Evolutionary conservation across 1,140 invertebrate species (phyloP).

Genomic region (Physella acuta): DNA sequence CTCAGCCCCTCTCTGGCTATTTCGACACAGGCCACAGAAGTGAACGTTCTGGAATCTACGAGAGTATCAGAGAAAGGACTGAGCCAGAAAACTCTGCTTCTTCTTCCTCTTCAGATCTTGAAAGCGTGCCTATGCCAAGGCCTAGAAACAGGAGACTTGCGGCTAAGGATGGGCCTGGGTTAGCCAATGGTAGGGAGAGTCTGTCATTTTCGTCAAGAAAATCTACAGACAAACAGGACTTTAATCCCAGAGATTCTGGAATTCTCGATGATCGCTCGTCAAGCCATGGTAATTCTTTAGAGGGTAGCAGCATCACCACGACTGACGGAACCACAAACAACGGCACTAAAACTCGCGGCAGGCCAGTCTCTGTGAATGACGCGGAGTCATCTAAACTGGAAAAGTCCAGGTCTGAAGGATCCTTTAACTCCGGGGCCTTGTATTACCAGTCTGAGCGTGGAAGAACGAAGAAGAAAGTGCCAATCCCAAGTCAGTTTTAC

Average conservation of each 20-base stretch:
- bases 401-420: not conserved
- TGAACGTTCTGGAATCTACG: constrained; percentile 26
- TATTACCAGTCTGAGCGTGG: not conserved
- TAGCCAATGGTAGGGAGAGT: not conserved
- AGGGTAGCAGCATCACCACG: constrained; percentile 14
- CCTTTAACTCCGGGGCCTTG: not conserved
- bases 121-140: constrained; percentile 20
- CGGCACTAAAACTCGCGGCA: not conserved
- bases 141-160: not conserved
- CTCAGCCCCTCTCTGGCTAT: constrained; percentile 3
- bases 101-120: constrained; percentile 14
- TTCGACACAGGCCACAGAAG: constrained; percentile 23
- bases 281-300: constrained; percentile 15
- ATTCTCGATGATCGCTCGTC: constrained; percentile 23
- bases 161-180: not conserved
- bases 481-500: constrained; percentile 1
- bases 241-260: constrained; percentile 16
- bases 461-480: not conserved
- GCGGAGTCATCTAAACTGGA: not conserved
- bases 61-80: constrained; percentile 34
- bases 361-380: not conserved
- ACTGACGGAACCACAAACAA: constrained; percentile 3
- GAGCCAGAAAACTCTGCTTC: constrained; percentile 31
- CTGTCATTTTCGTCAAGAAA: not conserved
- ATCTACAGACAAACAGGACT: not conserved